Evolutionary conservation across 23 tunicate genomes (phyloP).

Genomic region (Ciona savignyi): DNA sequence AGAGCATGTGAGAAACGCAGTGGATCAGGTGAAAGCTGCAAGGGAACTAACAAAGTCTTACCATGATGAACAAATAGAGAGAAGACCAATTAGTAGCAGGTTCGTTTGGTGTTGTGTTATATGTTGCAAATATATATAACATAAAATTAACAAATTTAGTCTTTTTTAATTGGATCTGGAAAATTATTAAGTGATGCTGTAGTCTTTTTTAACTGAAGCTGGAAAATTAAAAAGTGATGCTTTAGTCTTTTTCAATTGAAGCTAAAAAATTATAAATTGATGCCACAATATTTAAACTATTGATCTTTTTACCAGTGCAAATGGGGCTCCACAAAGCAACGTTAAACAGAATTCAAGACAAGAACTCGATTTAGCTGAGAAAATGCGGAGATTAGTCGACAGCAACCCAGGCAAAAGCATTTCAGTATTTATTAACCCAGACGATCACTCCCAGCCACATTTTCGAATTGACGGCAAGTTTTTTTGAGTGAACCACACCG

Average conservation of each 20-base stretch:
- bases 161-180: too few species aligned
- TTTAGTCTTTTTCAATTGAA: too few species aligned
- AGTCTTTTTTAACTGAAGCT: too few species aligned
- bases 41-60: constrained; percentile 54
- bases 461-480: constrained; percentile 96
- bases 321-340: constrained; percentile 10
- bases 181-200: too few species aligned
- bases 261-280: too few species aligned
- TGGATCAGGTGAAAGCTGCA: constrained; percentile 94
- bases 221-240: too few species aligned
- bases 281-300: too few species aligned
- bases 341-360: constrained; percentile 57
- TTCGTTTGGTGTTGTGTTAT: too few species aligned
- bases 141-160: too few species aligned
- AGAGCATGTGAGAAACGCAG: constrained; percentile 94
- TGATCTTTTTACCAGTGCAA: not conserved
- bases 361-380: constrained; percentile 87
- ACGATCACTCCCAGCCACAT: constrained; percentile 81
- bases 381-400: constrained; percentile 79
- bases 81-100: not conserved
- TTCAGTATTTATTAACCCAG: constrained; percentile 93
- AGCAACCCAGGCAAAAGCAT: constrained; percentile 95
- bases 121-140: too few species aligned
- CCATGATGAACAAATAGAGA: constrained; percentile 36
- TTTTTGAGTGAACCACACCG: constrained; percentile 12